phyloP scores from a whole-genome alignment of 2,797 vertebrate genomes.

The Aldrovandia affinis region DNA sequence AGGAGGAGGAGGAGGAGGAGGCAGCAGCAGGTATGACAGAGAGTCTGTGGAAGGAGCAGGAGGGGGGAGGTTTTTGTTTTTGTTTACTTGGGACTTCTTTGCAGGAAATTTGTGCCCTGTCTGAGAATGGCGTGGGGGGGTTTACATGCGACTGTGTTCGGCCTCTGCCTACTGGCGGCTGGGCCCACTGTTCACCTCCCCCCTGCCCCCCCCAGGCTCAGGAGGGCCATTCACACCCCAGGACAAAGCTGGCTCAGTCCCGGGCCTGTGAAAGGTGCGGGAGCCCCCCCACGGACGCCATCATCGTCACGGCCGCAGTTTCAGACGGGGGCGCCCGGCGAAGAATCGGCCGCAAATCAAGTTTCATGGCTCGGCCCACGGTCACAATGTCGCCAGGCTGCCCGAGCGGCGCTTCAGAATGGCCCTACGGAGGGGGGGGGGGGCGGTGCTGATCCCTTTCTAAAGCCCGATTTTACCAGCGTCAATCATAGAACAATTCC shows the following conservation, averaged over 20 bases:
- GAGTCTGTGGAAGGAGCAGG: not conserved
- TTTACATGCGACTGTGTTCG: too few species aligned
- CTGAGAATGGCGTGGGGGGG: too few species aligned
- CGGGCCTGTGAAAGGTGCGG: not conserved
- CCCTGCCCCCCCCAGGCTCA: too few species aligned
- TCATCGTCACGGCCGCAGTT: slow-evolving; percentile 55
- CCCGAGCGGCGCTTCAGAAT: slow-evolving; percentile 40
- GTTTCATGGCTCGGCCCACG: slow-evolving; percentile 52
- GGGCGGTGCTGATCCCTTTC: slow-evolving; percentile 41
- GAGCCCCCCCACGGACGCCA: slow-evolving; percentile 12
- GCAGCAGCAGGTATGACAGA: not conserved
- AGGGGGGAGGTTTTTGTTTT: not conserved
- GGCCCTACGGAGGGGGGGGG: slow-evolving; percentile 40
- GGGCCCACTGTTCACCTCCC: too few species aligned
- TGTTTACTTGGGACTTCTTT: not conserved
- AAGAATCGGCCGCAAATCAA: slow-evolving; percentile 57
- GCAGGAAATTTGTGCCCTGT: too few species aligned
- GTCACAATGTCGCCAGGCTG: slow-evolving; percentile 48
- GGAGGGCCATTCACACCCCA: not conserved
- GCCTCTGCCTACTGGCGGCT: too few species aligned
- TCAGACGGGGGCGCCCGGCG: slow-evolving; percentile 50
- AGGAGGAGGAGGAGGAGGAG: slow-evolving; percentile 11
- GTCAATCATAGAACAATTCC: slow-evolving; percentile 36
- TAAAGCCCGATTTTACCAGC: slow-evolving; percentile 29
- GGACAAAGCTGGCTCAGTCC: slow-evolving; percentile 7